Evolutionary conservation across 1,140 invertebrate species (phyloP).

Genomic region (Babylonia areolata): DNA sequence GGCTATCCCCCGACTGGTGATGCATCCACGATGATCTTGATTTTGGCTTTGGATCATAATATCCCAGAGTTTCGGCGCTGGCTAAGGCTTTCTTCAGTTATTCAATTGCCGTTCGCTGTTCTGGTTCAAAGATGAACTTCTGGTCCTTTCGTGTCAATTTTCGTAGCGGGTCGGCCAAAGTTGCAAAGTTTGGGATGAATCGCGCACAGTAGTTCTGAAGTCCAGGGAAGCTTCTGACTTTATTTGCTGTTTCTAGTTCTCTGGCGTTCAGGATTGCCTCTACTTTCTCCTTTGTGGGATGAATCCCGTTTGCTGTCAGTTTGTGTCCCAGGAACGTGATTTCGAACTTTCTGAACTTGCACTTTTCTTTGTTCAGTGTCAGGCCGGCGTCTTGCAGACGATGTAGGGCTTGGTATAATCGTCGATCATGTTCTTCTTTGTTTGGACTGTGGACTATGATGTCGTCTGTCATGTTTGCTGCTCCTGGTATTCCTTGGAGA

Average conservation of each 20-base stretch:
- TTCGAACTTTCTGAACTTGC: not conserved
- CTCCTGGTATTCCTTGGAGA: no score
- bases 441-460: slow-evolving; percentile 54
- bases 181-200: slow-evolving; percentile 48
- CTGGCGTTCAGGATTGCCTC: slow-evolving; percentile 17
- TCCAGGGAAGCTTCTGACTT: slow-evolving; percentile 50
- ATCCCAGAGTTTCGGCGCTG: slow-evolving; percentile 23
- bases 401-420: no score
- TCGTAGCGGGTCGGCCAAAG: slow-evolving; percentile 46
- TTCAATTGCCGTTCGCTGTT: slow-evolving; percentile 10
- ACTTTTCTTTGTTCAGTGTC: no score
- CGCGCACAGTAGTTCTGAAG: slow-evolving; percentile 45
- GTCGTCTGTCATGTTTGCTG: no score
- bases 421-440: slow-evolving; percentile 51
- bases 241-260: slow-evolving; percentile 33
- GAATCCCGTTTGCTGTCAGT: slow-evolving; percentile 34
- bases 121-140: slow-evolving; percentile 18
- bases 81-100: slow-evolving; percentile 2
- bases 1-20: slow-evolving; percentile 42
- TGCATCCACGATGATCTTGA: slow-evolving; percentile 42
- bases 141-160: slow-evolving; percentile 42
- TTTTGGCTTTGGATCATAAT: slow-evolving; percentile 12
- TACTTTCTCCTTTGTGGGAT: slow-evolving; percentile 33
- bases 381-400: no score
- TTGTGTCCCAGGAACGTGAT: slow-evolving; percentile 43